Evolutionary conservation across 2,113 vertebrate genomes (phyloP).

Genomic region (Casuarius casuarius): DNA sequence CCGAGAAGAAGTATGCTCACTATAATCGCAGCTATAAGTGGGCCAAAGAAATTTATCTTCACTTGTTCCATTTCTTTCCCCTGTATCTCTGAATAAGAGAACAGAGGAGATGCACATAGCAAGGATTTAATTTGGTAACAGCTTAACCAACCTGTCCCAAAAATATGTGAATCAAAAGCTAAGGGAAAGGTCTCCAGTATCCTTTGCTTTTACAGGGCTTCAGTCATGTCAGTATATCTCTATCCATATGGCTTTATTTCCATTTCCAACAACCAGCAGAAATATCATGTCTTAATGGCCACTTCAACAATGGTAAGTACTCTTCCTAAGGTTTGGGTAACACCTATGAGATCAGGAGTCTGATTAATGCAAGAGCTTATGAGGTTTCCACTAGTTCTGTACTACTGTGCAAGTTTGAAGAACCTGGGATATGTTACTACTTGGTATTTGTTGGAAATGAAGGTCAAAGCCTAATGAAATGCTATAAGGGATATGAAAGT

Average conservation of each 20-base stretch:
- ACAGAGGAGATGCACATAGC: neutral
- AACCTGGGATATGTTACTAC: neutral
- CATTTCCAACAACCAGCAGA: neutral
- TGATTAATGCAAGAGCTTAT: neutral
- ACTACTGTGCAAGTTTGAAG: neutral
- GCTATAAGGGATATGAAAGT: constrained; percentile 1
- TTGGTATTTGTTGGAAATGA: neutral
- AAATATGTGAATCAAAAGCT: neutral
- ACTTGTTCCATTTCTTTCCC: neutral
- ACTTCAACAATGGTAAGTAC: neutral
- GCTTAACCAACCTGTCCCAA: neutral
- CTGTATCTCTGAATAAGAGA: constrained; percentile 37
- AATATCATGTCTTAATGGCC: neutral
- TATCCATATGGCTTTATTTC: neutral
- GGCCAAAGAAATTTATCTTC: constrained; percentile 35
- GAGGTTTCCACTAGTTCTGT: neutral
- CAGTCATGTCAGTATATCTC: neutral
- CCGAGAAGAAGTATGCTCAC: neutral
- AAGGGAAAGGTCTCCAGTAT: neutral
- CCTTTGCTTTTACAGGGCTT: neutral
- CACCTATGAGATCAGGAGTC: neutral
- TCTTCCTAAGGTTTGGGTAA: neutral
- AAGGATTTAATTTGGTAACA: neutral
- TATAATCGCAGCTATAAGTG: constrained; percentile 21
- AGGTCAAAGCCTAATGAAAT: neutral